phyloP scores from a whole-genome alignment of 2,113 vertebrate genomes.

The Scomber colias region DNA sequence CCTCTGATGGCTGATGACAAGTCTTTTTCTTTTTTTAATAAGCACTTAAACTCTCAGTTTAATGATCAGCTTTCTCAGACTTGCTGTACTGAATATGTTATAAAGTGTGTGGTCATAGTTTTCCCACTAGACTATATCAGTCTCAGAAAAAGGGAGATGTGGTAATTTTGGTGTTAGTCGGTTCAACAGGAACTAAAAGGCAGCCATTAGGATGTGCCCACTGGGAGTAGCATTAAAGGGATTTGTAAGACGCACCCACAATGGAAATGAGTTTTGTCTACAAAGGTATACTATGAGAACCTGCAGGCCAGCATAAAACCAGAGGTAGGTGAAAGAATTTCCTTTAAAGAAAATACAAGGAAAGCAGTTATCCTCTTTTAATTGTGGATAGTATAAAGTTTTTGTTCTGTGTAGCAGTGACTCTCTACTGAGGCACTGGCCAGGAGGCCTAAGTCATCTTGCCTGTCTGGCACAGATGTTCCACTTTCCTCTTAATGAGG shows the following conservation, averaged over 20 bases:
- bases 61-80: conserved; percentile 29
- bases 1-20: conserved; percentile 24
- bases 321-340: conserved; percentile 48
- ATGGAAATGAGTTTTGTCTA: conserved; percentile 70
- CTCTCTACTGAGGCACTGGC: conserved; percentile 56
- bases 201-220: conserved; percentile 58
- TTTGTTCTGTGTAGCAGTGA: conserved; percentile 59
- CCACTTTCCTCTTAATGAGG: conserved; percentile 77
- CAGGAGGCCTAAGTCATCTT: conserved; percentile 76
- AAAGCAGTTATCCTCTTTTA: conserved; percentile 36
- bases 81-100: conserved; percentile 22
- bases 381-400: conserved; percentile 49
- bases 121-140: conserved; percentile 32
- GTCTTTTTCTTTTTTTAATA: conserved; percentile 11
- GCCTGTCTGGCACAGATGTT: conserved; percentile 78
- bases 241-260: conserved; percentile 70
- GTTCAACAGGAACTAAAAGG: conserved; percentile 61
- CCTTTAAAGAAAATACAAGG: conserved; percentile 53
- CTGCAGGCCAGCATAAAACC: conserved; percentile 65
- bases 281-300: conserved; percentile 65
- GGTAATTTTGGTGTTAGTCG: conserved; percentile 57
- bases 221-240: conserved; percentile 63
- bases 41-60: conserved; percentile 13
- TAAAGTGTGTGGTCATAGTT: conserved; percentile 36
- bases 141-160: conserved; percentile 63